Evolutionary conservation across 2,888 invertebrate species (phyloP), one percentile per base, ranked within the genome.

Genomic region (Andrena fulva): DNA sequence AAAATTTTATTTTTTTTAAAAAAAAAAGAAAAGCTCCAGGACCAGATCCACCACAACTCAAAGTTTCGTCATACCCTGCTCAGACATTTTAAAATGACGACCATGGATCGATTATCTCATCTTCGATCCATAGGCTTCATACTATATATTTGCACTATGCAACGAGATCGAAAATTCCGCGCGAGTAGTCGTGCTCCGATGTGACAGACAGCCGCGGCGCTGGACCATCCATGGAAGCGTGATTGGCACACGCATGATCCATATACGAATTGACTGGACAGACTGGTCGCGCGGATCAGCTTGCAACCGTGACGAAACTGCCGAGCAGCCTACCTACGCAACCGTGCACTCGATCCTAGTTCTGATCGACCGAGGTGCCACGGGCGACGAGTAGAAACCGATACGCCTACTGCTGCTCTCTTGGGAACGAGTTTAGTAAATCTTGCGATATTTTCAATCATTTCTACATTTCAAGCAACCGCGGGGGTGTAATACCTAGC

Each of bases 221-320:
- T 5, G 20, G 2, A 63, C 35, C 29, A 27, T 27, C 54, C 16
- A 16, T 10, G 50, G 35, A 42, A 48, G 27, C 29, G 29, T 29
- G 62, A 24, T 56, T 50, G 33, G 3, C 12, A 20, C 56, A 42
- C 66, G 20, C 64, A 16, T 42, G 56, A 64, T 56, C 35, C 66
- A 69, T 50, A 10, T 68, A 67, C 1, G 35, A 50, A 54, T 52
- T 29, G 50, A 33, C 29, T 59, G 16, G 59, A 59, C 24, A 10
- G 29, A 20, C n/a, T 8, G 6, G 2, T 63, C 54, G 33, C 48
- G 33, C 20, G 42, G 7, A 50, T 27, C 52, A 60, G 50, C 48
- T 56, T 59, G 33, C 31, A 50, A 56, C 7, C 69, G 35, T 35
- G 59, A 70, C 31, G 54, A 66, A 59, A 66, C 33, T 35, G 10